phyloP scores from a whole-genome alignment of 1,140 invertebrate genomes.

The Papilio aristodemus region DNA sequence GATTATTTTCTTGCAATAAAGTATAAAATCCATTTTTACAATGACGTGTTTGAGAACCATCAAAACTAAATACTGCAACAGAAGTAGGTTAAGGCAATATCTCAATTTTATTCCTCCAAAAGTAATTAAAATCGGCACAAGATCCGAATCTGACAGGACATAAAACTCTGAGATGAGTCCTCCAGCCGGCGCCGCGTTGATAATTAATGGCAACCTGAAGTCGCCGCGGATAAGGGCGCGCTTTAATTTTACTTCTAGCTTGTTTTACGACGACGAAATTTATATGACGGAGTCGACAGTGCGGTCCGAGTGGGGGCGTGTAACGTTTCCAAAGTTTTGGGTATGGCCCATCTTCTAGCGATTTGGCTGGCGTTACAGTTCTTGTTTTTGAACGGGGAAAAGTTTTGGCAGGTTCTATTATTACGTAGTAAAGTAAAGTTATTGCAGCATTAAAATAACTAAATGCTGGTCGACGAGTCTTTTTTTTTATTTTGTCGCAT shows the following conservation, averaged over 20 bases:
- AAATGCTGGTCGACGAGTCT: too few species aligned
- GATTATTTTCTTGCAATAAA: too few species aligned
- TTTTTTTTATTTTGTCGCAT: too few species aligned
- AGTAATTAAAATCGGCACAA: slow-evolving; percentile 22
- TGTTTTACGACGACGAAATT: slow-evolving; percentile 43
- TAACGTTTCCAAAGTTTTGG: neutral
- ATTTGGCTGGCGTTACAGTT: slow-evolving; percentile 7
- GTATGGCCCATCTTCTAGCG: neutral
- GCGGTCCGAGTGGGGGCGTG: slow-evolving; percentile 4
- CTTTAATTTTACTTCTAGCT: slow-evolving; percentile 38
- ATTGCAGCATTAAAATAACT: neutral
- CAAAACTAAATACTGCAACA: neutral
- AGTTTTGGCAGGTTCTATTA: neutral
- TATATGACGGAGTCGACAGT: slow-evolving; percentile 25
- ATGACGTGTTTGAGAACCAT: neutral
- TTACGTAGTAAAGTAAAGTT: neutral
- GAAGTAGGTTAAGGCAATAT: slow-evolving; percentile 8
- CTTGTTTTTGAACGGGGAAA: neutral
- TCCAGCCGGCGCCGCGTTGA: slow-evolving; percentile 13
- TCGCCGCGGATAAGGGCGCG: slow-evolving; percentile 25
- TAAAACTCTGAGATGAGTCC: slow-evolving; percentile 29
- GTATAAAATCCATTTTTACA: too few species aligned
- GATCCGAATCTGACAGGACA: slow-evolving; percentile 11
- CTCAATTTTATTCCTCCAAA: slow-evolving; percentile 15
- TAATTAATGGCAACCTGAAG: slow-evolving; percentile 13